Conservation (phyloP, 2,888 invertebrate genomes). For the Apomyelois bistriatella region DNA sequence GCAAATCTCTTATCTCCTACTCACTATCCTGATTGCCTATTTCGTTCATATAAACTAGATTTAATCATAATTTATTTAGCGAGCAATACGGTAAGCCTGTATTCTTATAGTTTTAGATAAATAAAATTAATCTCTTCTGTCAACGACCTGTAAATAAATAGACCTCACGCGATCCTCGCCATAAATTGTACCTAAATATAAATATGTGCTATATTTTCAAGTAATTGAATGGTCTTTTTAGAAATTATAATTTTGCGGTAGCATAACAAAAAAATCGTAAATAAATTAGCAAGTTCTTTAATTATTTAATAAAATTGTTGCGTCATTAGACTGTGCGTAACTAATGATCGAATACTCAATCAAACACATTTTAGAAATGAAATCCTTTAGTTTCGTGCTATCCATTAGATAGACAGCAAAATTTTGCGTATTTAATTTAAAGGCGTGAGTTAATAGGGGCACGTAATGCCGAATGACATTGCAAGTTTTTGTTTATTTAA, state of each 20-base stretch:
- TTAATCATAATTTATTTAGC: neutral
- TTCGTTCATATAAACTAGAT: neutral
- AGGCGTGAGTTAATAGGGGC: too few relatives aligned
- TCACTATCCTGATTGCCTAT: neutral
- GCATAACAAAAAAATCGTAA: neutral
- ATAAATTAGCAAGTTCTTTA: too few relatives aligned
- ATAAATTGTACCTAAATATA: constrained; percentile 24
- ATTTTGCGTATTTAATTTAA: too few relatives aligned
- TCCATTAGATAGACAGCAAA: too few relatives aligned
- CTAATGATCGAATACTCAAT: too few relatives aligned
- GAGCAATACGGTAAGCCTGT: neutral
- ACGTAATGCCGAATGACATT: too few relatives aligned
- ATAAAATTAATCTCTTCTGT: neutral
- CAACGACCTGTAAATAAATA: neutral
- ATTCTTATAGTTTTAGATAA: neutral
- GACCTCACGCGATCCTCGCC: constrained; percentile 15
- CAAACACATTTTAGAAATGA: too few relatives aligned
- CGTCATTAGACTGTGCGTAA: too few relatives aligned
- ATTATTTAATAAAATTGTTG: too few relatives aligned
- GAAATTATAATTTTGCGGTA: neutral
- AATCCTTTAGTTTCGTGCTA: too few relatives aligned
- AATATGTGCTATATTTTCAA: constrained; percentile 23
- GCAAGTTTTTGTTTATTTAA: too few relatives aligned
- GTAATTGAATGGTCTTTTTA: neutral
- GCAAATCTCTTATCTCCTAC: too few relatives aligned